Base-by-base conservation (phyloP, 2,113 vertebrate genomes). In the Bujurquina vittata region DNA sequence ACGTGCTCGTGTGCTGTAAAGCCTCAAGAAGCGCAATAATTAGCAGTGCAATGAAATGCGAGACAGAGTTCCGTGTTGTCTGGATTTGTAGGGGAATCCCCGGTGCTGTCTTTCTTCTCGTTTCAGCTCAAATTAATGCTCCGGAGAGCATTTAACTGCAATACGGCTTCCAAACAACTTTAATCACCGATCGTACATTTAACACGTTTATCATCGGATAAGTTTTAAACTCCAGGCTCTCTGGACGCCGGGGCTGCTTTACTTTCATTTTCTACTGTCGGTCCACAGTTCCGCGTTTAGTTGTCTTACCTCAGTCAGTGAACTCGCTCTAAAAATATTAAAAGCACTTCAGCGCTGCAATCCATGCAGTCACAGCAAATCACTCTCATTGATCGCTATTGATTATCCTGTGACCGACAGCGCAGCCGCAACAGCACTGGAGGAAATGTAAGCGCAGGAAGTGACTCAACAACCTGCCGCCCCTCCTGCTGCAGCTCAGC, bases 361-460 rank as follows among this genome's bases (percentile, higher is more conserved):
- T 72, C 29, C 31, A 3, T 1, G 2, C 29, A 2, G 12, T 10
- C 49, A 18, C 60, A 7, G 31, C 73, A 1, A 54, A 65, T 80
- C 43, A 20, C 57, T 77, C 4, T 1, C 1, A 18, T 54, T 8
- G 57, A 81, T 72, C 1, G 3, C 20, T 5, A 18, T 4, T n/a
- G 77, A 77, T 77, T 3, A 78, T 7, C 65, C 11, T 8, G 4
- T n/a, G 20, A 17, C 15, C 29, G 26, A 31, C 57, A 7, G 23
- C 9, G 56, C 54, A 15, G 67, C 14, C 2, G 73, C 40, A 6
- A 29, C 35, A 56, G 43, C 63, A 3, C 56, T 22, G 55, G 31
- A 86, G 86, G 86, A 88, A 88, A 63, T 9, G 4, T 6, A 17
- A 58, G 6, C 0, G 49, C 88, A 88, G 89, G 89, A 90, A 90